Percentiles rank a stretch among this genome's conserved stretches.
These are phyloP conservation scores for Schizopygopsis pylzovi DNA, from an alignment of 2,797 vertebrate species.

Conservation along the genomic window DNA sequence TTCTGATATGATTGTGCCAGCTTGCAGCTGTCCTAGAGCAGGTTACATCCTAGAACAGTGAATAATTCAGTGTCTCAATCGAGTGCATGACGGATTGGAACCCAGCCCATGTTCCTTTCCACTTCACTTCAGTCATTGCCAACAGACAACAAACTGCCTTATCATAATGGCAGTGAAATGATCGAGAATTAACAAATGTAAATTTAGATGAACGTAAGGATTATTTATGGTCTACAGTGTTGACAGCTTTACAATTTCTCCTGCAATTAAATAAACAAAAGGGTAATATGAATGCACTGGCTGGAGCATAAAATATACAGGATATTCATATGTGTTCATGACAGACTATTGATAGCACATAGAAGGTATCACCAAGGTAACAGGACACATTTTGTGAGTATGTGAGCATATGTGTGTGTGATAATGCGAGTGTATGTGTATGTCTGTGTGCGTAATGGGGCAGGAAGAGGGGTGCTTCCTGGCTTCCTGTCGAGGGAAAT, in stretches of 20 bases:
- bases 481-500: conserved; percentile 64
- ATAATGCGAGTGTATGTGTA: conserved; percentile 28
- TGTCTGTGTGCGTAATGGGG: conserved; percentile 63
- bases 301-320: conserved; percentile 25
- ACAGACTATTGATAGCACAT: conserved; percentile 55
- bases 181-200: conserved; percentile 21
- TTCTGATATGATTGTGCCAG: conserved; percentile 37
- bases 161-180: conserved; percentile 42
- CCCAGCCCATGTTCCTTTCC: conserved; percentile 41
- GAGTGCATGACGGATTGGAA: conserved; percentile 51
- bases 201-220: neutral
- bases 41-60: conserved; percentile 48
- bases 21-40: conserved; percentile 48
- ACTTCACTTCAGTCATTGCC: conserved; percentile 49
- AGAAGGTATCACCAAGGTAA: conserved; percentile 60
- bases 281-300: conserved; percentile 5
- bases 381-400: conserved; percentile 45
- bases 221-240: neutral
- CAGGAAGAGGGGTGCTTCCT: conserved; percentile 63
- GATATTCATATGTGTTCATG: conserved; percentile 38
- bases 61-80: conserved; percentile 56
- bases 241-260: neutral
- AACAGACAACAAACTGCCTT: conserved; percentile 46
- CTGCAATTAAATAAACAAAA: neutral
- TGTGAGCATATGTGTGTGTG: neutral